Conservation (phyloP, 2,888 invertebrate species). For the Helleia helle region DNA sequence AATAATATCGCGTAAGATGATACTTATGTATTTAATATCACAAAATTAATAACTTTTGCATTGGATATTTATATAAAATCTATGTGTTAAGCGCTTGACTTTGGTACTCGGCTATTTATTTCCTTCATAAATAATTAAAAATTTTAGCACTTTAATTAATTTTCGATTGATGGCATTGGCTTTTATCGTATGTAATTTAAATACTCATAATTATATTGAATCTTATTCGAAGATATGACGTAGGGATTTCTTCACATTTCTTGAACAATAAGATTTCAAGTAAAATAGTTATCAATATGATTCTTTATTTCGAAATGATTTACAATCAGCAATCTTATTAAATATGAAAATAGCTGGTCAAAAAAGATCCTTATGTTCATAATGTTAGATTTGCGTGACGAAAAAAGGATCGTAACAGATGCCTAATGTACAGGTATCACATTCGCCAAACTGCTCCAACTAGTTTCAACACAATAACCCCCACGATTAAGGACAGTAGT, state of each 20-base stretch:
- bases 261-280: too few species aligned
- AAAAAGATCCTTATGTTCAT: constrained; percentile 33
- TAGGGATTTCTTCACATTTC: too few species aligned
- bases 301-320: too few species aligned
- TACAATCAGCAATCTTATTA: too few species aligned
- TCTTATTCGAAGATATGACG: too few species aligned
- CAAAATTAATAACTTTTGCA: constrained; percentile 2
- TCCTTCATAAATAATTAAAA: not conserved
- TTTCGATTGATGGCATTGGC: not conserved
- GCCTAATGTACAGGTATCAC: constrained; percentile 65
- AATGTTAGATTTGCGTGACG: constrained; percentile 67
- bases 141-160: not conserved
- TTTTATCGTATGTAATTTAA: too few species aligned
- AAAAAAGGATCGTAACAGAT: constrained; percentile 60
- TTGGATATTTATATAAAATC: not conserved
- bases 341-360: not conserved
- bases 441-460: constrained; percentile 50
- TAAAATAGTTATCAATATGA: too few species aligned
- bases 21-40: constrained; percentile 5
- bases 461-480: constrained; percentile 17
- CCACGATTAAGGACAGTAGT: not conserved
- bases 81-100: not conserved
- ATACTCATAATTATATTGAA: too few species aligned
- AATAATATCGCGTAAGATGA: constrained; percentile 1
- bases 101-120: not conserved